phyloP scores from a whole-genome alignment of 2,888 invertebrate species.

The Erebia aethiops region DNA sequence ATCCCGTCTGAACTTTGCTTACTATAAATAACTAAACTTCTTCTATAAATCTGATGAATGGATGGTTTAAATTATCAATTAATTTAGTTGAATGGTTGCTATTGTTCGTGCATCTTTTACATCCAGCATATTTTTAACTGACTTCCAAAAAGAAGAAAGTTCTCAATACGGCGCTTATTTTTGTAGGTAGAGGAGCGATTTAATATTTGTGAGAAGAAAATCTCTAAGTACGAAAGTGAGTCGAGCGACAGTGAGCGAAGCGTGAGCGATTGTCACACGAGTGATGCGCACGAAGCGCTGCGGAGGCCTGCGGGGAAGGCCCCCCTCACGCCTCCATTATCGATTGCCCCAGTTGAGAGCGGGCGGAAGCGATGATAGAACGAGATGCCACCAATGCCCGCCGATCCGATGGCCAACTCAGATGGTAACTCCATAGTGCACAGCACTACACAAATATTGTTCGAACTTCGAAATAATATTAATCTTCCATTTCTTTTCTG shows the following conservation, averaged over 20 bases:
- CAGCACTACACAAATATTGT: slow-evolving; percentile 69
- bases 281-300: slow-evolving; percentile 70
- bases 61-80: too few relatives aligned
- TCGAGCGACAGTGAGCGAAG: slow-evolving; percentile 45
- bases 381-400: slow-evolving; percentile 80
- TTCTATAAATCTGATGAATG: neutral
- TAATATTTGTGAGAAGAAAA: neutral
- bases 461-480: slow-evolving; percentile 70
- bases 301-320: slow-evolving; percentile 52
- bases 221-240: slow-evolving; percentile 14
- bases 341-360: slow-evolving; percentile 86
- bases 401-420: slow-evolving; percentile 73
- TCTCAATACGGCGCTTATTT: neutral
- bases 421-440: slow-evolving; percentile 72
- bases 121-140: too few relatives aligned
- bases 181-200: neutral
- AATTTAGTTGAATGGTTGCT: too few relatives aligned
- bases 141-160: too few relatives aligned
- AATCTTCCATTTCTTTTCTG: slow-evolving; percentile 63
- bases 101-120: neutral
- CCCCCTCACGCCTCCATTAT: slow-evolving; percentile 71
- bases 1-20: too few relatives aligned
- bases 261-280: slow-evolving; percentile 78
- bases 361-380: slow-evolving; percentile 81
- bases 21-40: too few relatives aligned